These are phyloP conservation scores for Bicyclus anynana DNA, from an alignment of 1,140 invertebrate species.

Conservation along the genomic window DNA sequence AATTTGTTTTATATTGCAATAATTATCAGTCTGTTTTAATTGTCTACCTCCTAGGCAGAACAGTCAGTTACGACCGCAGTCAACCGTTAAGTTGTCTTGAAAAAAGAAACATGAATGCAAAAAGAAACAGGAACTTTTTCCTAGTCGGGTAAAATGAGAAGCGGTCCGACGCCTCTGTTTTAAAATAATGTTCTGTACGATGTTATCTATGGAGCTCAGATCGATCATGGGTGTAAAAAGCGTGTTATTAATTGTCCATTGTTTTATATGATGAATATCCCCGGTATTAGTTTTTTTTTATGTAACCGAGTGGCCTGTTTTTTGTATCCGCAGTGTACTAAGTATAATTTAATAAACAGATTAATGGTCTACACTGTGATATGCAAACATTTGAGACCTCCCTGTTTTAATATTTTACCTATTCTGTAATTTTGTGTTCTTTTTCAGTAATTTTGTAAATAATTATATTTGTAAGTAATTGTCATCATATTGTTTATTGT, in stretches of 20 bases:
- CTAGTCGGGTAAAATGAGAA: neutral
- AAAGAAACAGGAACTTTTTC: too few relatives aligned
- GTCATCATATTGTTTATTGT: too few relatives aligned
- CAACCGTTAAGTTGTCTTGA: too few relatives aligned
- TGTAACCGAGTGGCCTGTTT: neutral
- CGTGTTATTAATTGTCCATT: constrained; percentile 3
- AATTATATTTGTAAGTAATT: too few relatives aligned
- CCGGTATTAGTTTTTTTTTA: neutral
- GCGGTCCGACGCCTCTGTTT: neutral
- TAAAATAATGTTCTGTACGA: neutral
- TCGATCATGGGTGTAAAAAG: constrained; percentile 3
- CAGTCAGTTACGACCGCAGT: too few relatives aligned
- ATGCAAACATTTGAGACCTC: neutral
- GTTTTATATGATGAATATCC: neutral
- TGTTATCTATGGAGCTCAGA: neutral
- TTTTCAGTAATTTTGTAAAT: too few relatives aligned
- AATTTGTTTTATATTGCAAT: too few relatives aligned
- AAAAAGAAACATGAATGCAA: too few relatives aligned
- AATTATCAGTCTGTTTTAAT: too few relatives aligned
- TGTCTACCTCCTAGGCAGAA: too few relatives aligned
- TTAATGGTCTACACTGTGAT: neutral
- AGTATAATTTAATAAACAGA: neutral
- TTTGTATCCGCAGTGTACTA: neutral
- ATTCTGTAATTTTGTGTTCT: too few relatives aligned
- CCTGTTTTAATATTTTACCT: too few relatives aligned